Conservation (phyloP, 2,797 vertebrate genomes). For the Benthosema pterotum region DNA sequence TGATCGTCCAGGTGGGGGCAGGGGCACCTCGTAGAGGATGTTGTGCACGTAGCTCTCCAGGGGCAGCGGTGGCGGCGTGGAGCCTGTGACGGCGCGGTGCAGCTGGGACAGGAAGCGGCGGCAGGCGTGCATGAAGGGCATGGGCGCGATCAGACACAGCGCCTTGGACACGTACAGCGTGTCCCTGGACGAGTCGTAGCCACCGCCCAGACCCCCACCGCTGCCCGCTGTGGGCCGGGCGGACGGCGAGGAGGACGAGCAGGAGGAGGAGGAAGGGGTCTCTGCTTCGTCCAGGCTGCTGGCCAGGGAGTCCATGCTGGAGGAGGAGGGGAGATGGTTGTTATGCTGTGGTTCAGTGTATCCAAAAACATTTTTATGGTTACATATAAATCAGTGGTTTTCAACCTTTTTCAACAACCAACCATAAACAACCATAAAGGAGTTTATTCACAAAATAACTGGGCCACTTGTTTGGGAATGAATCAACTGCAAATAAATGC, state of each 20-base stretch:
- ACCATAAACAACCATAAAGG: too few species aligned
- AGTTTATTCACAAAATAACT: too few species aligned
- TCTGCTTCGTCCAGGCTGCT: constrained; percentile 87
- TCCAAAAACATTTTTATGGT: too few species aligned
- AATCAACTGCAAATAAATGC: too few species aligned
- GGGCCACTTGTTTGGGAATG: too few species aligned
- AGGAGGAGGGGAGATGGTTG: constrained; percentile 81
- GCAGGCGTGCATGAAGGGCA: constrained; percentile 94
- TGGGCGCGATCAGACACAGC: constrained; percentile 89
- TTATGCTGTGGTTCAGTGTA: too few species aligned
- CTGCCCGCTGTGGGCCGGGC: constrained; percentile 53
- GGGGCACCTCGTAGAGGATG: constrained; percentile 91
- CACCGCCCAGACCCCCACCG: constrained; percentile 45
- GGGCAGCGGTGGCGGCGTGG: constrained; percentile 85
- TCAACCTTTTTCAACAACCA: too few species aligned
- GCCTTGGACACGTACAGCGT: constrained; percentile 91
- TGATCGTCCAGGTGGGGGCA: constrained; percentile 87
- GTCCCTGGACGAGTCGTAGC: constrained; percentile 87
- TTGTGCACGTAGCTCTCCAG: constrained; percentile 95
- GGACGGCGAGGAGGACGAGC: constrained; percentile 60
- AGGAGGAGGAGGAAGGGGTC: constrained; percentile 62
- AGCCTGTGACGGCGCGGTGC: constrained; percentile 84
- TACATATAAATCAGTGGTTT: too few species aligned
- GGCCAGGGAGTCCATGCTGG: constrained; percentile 93
- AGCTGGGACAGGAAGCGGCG: constrained; percentile 89